phyloP scores from a whole-genome alignment of 2,113 vertebrate species.

The Ictidomys tridecemlineatus region DNA sequence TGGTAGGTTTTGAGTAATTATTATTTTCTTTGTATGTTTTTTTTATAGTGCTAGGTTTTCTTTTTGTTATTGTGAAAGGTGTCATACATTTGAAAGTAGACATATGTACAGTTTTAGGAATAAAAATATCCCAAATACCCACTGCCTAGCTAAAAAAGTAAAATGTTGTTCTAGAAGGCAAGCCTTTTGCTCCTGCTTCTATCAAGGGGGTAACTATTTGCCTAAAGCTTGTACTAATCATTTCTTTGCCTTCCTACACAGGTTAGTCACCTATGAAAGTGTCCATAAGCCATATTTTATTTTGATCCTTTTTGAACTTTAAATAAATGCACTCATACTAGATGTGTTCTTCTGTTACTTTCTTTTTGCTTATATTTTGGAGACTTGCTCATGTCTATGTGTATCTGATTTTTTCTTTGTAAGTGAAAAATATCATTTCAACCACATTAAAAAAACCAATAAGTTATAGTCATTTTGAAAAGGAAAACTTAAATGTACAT shows the following conservation, averaged over 20 bases:
- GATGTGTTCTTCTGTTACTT: neutral
- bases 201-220: neutral
- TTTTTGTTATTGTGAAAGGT: slow-evolving; percentile 18
- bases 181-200: neutral
- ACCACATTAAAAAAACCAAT: neutral
- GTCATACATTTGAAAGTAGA: neutral
- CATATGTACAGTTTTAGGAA: neutral
- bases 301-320: slow-evolving; percentile 45
- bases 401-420: neutral
- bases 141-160: neutral
- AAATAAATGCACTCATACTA: neutral
- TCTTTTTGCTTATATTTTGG: neutral
- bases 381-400: neutral
- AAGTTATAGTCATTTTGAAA: neutral
- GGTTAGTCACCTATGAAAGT: neutral
- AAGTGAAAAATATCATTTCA: slow-evolving; percentile 5
- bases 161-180: neutral
- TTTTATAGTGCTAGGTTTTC: slow-evolving; percentile 29
- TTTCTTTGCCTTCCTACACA: neutral
- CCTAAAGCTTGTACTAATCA: neutral
- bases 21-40: slow-evolving; percentile 45
- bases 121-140: neutral
- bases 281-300: neutral
- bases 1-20: neutral
- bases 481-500: neutral